A percentile compares a stretch with the other conserved stretches of the same genome.
phyloP scores from a whole-genome alignment of 2,797 vertebrate species.

The Chanos chanos region DNA sequence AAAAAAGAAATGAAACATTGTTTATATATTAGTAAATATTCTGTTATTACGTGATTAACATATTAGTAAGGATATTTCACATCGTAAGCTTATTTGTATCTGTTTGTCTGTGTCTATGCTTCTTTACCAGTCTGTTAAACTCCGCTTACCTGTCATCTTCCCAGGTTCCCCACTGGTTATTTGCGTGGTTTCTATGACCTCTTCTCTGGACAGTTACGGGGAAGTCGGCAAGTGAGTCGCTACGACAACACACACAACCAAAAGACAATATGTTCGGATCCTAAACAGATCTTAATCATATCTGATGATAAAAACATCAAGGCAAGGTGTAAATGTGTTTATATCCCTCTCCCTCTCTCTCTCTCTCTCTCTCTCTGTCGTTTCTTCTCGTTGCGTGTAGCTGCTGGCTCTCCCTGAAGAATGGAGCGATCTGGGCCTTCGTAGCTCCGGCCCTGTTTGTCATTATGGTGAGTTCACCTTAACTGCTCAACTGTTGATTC shows the following conservation, averaged over 20 bases:
- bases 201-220: conserved; percentile 83
- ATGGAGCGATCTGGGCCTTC: conserved; percentile 94
- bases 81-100: no score
- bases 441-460: conserved; percentile 91
- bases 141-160: conserved; percentile 18
- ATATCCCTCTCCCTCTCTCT: background rate
- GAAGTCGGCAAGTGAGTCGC: conserved; percentile 81
- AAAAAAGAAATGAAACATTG: no score
- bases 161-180: conserved; percentile 86
- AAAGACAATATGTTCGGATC: background rate
- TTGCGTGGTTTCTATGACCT: conserved; percentile 80
- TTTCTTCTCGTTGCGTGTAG: conserved; percentile 64
- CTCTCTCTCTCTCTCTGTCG: background rate
- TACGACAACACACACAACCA: background rate
- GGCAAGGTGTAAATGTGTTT: background rate
- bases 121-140: no score
- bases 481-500: background rate
- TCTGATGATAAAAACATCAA: background rate
- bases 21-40: no score
- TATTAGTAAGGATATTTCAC: no score
- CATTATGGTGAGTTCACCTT: conserved; percentile 80
- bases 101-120: no score
- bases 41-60: no score
- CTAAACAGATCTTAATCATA: background rate
- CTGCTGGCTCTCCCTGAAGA: conserved; percentile 90